Conservation (phyloP, 1,140 invertebrate species). For the Drosophila sproati region DNA sequence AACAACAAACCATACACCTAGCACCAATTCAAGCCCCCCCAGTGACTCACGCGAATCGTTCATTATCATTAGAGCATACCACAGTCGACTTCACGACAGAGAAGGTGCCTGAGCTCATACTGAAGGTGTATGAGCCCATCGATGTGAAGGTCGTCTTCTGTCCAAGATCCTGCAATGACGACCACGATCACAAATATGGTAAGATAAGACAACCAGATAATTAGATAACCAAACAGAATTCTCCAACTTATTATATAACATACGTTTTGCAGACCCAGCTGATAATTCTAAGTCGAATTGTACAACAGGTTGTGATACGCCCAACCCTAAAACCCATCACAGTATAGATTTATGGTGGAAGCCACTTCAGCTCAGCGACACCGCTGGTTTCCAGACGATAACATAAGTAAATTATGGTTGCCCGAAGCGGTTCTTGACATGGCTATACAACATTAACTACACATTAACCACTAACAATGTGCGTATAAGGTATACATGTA, state of each 20-base stretch:
- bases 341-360: constrained; percentile 65
- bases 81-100: constrained; percentile 33
- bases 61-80: constrained; percentile 40
- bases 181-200: constrained; percentile 76
- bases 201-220: constrained; percentile 12
- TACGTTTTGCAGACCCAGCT: constrained; percentile 60
- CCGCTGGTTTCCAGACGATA: constrained; percentile 57
- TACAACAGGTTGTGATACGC: constrained; percentile 33
- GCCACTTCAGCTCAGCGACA: constrained; percentile 48
- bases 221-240: background rate
- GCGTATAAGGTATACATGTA: constrained; percentile 14
- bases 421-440: constrained; percentile 1
- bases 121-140: constrained; percentile 67
- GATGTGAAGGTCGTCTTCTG: constrained; percentile 73
- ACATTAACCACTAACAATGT: constrained; percentile 12
- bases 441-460: constrained; percentile 39
- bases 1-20: constrained; percentile 57
- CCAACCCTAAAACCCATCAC: constrained; percentile 41
- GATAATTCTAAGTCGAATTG: constrained; percentile 70
- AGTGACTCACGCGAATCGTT: constrained; percentile 61
- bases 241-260: too few species aligned
- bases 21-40: constrained; percentile 49
- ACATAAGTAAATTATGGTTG: constrained; percentile 18
- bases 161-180: constrained; percentile 58
- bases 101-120: constrained; percentile 65